These are phyloP conservation scores for Bradypodion ventrale DNA, from an alignment of 2,797 vertebrate species.

Conservation along the genomic window DNA sequence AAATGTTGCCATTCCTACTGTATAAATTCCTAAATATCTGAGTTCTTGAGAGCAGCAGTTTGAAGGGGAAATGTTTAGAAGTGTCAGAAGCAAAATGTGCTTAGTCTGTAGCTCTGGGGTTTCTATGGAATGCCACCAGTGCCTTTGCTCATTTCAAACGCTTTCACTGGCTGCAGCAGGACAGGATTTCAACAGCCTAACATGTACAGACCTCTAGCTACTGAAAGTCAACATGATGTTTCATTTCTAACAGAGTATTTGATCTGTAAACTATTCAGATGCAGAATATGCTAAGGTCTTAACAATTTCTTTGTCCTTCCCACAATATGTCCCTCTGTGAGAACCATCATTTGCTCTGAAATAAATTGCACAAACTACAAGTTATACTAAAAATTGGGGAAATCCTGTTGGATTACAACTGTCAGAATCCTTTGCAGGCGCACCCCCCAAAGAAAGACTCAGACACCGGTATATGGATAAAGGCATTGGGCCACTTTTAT, in stretches of 20 bases:
- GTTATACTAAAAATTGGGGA: not conserved
- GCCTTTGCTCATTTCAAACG: slow-evolving; percentile 18
- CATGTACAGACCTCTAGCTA: not conserved
- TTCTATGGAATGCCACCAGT: slow-evolving; percentile 37
- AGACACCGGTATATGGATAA: too few relatives aligned
- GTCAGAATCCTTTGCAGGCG: too few relatives aligned
- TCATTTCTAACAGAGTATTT: not conserved
- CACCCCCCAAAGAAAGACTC: too few relatives aligned
- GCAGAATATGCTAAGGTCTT: not conserved
- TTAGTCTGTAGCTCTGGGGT: slow-evolving; percentile 41
- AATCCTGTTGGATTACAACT: too few relatives aligned
- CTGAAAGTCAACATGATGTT: not conserved
- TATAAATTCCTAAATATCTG: slow-evolving; percentile 49
- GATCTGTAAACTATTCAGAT: not conserved
- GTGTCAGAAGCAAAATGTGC: slow-evolving; percentile 42
- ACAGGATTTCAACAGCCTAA: not conserved
- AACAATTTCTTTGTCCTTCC: not conserved
- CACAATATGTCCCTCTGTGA: not conserved
- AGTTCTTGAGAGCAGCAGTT: slow-evolving; percentile 56
- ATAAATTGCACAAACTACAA: not conserved
- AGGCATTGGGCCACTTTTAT: too few relatives aligned
- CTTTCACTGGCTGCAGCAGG: not conserved
- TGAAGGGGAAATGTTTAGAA: slow-evolving; percentile 63
- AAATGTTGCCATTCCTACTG: slow-evolving; percentile 52
- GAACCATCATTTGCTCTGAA: not conserved